A percentile compares a stretch with the other conserved stretches of the same genome.
Evolutionary conservation across 2,888 invertebrate genomes (phyloP).

Genomic region (Desoria tigrina): DNA sequence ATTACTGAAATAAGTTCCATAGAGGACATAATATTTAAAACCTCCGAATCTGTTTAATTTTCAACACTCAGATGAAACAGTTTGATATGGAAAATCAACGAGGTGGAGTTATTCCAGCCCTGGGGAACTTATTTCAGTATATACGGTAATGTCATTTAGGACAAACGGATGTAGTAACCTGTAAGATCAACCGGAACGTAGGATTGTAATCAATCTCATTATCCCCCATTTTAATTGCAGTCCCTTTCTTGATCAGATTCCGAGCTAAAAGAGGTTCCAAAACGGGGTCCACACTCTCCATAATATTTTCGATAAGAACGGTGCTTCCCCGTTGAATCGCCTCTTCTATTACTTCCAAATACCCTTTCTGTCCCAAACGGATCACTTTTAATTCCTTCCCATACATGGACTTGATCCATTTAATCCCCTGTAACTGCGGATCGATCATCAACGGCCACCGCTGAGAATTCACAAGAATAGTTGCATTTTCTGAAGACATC

Average conservation of each 20-base stretch:
- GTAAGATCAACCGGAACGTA: constrained; percentile 81
- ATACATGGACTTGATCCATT: constrained; percentile 95
- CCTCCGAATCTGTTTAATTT: too few relatives aligned
- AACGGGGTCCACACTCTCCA: constrained; percentile 89
- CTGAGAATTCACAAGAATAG: constrained; percentile 88
- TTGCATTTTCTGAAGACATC: constrained; percentile 97
- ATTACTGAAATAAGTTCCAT: too few relatives aligned
- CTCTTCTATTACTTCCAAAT: constrained; percentile 78
- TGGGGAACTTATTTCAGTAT: too few relatives aligned
- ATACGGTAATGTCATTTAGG: too few relatives aligned
- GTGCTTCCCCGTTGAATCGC: constrained; percentile 79
- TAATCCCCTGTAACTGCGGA: constrained; percentile 92
- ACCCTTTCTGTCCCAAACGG: constrained; percentile 87
- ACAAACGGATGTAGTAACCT: too few relatives aligned
- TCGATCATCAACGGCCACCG: constrained; percentile 98
- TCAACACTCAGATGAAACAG: too few relatives aligned
- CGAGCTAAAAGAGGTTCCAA: constrained; percentile 86
- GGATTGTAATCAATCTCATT: constrained; percentile 93
- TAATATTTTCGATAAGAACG: constrained; percentile 89
- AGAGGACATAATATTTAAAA: too few relatives aligned
- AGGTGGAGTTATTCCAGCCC: too few relatives aligned
- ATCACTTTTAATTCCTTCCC: constrained; percentile 78
- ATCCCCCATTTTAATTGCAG: constrained; percentile 94
- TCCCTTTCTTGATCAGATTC: constrained; percentile 74
- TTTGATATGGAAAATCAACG: too few relatives aligned